Evolutionary conservation across 2,888 invertebrate genomes (phyloP).

Genomic region (Ormyrus rosae): DNA sequence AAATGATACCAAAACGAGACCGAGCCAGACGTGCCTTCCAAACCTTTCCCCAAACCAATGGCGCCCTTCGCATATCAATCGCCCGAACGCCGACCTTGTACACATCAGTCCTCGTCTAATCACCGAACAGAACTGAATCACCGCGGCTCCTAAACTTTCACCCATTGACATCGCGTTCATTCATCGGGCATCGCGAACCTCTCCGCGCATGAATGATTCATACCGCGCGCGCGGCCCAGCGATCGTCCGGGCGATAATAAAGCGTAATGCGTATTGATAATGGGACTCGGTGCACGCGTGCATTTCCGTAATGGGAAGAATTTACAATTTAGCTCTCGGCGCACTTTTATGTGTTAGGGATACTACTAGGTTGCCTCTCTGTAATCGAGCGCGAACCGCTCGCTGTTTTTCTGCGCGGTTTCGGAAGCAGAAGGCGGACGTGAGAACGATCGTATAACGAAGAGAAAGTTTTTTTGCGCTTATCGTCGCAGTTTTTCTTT

Average conservation of each 20-base stretch:
- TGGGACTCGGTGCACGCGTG: background rate
- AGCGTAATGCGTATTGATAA: conserved; percentile 14
- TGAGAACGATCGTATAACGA: conserved; percentile 32
- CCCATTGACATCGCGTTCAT: too few species aligned
- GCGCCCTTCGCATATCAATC: too few species aligned
- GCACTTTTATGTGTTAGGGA: background rate
- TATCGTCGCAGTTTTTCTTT: conserved; percentile 28
- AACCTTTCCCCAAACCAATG: too few species aligned
- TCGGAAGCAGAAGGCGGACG: conserved; percentile 41
- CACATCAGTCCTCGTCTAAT: too few species aligned
- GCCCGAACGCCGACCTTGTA: too few species aligned
- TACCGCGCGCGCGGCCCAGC: background rate
- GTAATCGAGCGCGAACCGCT: conserved; percentile 22
- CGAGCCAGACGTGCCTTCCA: too few species aligned
- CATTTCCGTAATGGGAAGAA: conserved; percentile 29
- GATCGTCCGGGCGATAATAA: conserved; percentile 27
- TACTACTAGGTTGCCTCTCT: conserved; percentile 32
- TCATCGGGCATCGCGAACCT: too few species aligned
- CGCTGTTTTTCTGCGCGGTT: background rate
- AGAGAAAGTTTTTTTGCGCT: conserved; percentile 43
- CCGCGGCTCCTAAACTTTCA: too few species aligned
- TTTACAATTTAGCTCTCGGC: conserved; percentile 15
- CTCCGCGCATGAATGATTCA: conserved; percentile 34
- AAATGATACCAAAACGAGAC: too few species aligned
- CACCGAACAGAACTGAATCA: too few species aligned